phyloP scores from a whole-genome alignment of 2,888 invertebrate species.

The Orthosia cruda region DNA sequence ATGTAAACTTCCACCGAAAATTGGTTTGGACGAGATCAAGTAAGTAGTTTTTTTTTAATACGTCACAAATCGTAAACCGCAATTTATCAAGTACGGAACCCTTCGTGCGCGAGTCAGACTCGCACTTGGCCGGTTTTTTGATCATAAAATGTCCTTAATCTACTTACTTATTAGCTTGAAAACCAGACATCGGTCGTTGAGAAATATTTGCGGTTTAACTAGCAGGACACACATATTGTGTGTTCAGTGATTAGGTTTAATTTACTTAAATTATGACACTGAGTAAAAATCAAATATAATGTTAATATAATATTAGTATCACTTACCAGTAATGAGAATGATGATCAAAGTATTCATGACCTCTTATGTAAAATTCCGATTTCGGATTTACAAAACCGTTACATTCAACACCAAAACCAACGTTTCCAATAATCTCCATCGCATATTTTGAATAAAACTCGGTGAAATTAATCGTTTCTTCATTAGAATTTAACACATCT shows the following conservation, averaged over 20 bases:
- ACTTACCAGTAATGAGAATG: conserved; percentile 85
- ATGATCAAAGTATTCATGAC: conserved; percentile 87
- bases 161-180: conserved; percentile 8
- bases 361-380: conserved; percentile 90
- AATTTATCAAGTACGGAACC: too few species aligned
- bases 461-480: conserved; percentile 88
- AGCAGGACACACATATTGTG: conserved; percentile 2
- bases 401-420: conserved; percentile 93
- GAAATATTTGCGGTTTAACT: conserved; percentile 40
- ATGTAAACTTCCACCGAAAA: too few species aligned
- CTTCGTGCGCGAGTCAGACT: too few species aligned
- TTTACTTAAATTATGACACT: conserved; percentile 4
- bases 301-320: not conserved
- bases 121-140: too few species aligned
- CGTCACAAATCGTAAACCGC: too few species aligned
- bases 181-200: conserved; percentile 22
- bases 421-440: conserved; percentile 92
- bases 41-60: too few species aligned
- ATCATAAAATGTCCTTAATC: conserved; percentile 17
- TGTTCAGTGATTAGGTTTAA: too few species aligned
- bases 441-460: conserved; percentile 92
- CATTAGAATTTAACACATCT: conserved; percentile 75
- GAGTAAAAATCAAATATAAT: conserved; percentile 32
- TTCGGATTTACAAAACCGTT: conserved; percentile 91
- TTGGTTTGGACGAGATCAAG: too few species aligned